Evolutionary conservation across 2,888 invertebrate species (phyloP), one percentile per base, ranked within the genome.

Genomic region (Tenthredo distinguenda): DNA sequence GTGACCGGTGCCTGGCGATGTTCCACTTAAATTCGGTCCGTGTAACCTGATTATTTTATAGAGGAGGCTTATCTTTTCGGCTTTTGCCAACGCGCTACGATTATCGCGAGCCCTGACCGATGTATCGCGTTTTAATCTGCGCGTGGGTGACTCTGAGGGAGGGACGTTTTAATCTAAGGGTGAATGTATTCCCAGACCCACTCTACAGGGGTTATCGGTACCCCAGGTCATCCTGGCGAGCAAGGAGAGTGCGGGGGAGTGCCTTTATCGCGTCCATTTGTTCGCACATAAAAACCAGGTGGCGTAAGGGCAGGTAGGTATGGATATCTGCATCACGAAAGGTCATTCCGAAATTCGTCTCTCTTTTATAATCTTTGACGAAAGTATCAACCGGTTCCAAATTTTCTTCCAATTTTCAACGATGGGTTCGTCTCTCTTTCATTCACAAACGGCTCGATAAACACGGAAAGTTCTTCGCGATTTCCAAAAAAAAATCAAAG

Each of bases 131-230:
- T 90, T 90, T 90, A 90, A 90, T 90, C 88, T 88, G 86, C 86
- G 84, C 86, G 79, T 65, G 79, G 65, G 65, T 10, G 62, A 58
- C 37, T 81, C 40, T 31, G 47, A 68, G 50, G 65, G 85, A 85
- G 85, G 87, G 88, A 88, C 89, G 89, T 90, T 91, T 90, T 91
- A 91, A 91, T 91, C 90, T 90, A 90, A 90, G 88, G 89, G 88
- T 88, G 87, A 88, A 89, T 87, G 89, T 89, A 88, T 90, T 88
- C 87, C 84, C 86, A 87, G 86, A 85, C 87, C 87, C 68, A 76
- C 76, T 84, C 55, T 77, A 58, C 43, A 62, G 79, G 65, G 43
- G 83, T 87, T 87, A 88, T 87, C 87, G 84, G 34, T 65, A 85
- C 81, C 81, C 47, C 40, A 31, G 77, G 81, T 40, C 40, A 62